Conservation (phyloP, 2,113 vertebrate species). For the Sylvilagus bachmani region DNA sequence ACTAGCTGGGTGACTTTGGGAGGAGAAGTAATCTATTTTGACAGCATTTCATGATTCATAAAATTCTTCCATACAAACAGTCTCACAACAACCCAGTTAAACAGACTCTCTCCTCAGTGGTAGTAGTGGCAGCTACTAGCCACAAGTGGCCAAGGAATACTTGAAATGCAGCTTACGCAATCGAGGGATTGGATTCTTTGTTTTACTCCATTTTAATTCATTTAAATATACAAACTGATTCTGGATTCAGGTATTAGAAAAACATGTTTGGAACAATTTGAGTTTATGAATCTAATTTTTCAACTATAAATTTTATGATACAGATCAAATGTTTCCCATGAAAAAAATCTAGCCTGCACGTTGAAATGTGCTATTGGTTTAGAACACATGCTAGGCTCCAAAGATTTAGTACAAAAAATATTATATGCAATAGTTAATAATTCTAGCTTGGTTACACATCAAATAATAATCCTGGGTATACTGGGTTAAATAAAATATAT, state of each 20-base stretch:
- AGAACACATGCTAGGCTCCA: slow-evolving; percentile 38
- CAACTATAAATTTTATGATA: slow-evolving; percentile 49
- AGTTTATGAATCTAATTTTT: slow-evolving; percentile 28
- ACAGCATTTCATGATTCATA: slow-evolving; percentile 24
- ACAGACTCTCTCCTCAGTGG: background rate
- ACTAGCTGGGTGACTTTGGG: background rate
- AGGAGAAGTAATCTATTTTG: background rate
- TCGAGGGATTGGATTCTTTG: background rate
- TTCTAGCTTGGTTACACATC: background rate
- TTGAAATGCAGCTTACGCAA: background rate
- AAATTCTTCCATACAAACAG: background rate
- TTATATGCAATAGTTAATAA: background rate
- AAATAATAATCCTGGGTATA: background rate
- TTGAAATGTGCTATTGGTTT: background rate
- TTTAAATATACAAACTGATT: slow-evolving; percentile 40
- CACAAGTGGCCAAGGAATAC: background rate
- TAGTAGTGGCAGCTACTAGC: background rate
- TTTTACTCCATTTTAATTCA: slow-evolving; percentile 48
- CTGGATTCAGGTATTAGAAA: slow-evolving; percentile 21
- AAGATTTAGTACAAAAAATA: slow-evolving; percentile 32
- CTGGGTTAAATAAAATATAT: slow-evolving; percentile 19
- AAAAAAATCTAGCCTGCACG: slow-evolving; percentile 29
- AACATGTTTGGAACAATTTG: slow-evolving; percentile 45
- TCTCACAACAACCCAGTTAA: background rate
- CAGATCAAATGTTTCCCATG: slow-evolving; percentile 54